Evolutionary conservation across 1,140 invertebrate species (phyloP), one percentile per base, ranked within the genome.

Genomic region (Philotrypesis tridentata): DNA sequence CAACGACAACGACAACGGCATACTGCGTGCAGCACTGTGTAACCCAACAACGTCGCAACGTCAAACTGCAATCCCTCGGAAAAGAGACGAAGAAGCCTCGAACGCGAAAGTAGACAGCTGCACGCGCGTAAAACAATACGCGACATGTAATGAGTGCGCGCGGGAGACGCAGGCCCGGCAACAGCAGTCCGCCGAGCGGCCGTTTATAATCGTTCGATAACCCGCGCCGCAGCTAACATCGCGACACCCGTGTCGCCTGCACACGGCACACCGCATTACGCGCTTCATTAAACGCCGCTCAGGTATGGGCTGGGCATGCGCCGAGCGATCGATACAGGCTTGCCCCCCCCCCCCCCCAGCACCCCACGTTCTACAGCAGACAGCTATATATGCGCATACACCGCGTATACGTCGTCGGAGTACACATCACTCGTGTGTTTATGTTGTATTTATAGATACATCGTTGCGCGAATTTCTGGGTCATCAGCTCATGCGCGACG

Each of bases 61-160:
- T n/a, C n/a, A 72, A 25, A n/a, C n/a, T n/a, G n/a, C 70, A 17
- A 43, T 29, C 40, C 23, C 1, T 3, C 76, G 29, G 79, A 75
- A 82, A 75, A 82, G 82, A 83, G 77, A 31, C 7, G 33, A 71
- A 27, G 40, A 73, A 73, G 71, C 40, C 43, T 60, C 12, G 2
- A 17, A 76, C 11, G 6, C 1, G 74, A 48, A 68, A 68, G 61
- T 29, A 61, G 70, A 67, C 80, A 83, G n/a, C n/a, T n/a, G n/a
- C n/a, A n/a, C n/a, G n/a, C 83, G 31, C 63, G 85, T 84, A 84
- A 84, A 86, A 83, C 79, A 81, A 85, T 85, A 79, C 80, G 7
- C 3, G 3, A n/a, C 48, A 55, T 21, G 48, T n/a, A n/a, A n/a
- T n/a, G n/a, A n/a, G n/a, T n/a, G n/a, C n/a, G n/a, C n/a, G n/a